Evolutionary conservation across 2,113 vertebrate species (phyloP).

Genomic region (human): GRCh38 chr2:14532501-14533000

Average conservation of each 20-base stretch:
- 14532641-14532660: not conserved
- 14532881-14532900: not conserved
- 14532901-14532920: not conserved
- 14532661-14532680: not conserved
- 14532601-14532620: not conserved
- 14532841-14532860: not conserved
- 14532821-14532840: not conserved
- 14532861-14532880: not conserved
- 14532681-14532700: not conserved
- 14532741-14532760: not conserved
- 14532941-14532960: not conserved
- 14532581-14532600: not conserved
- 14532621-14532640: not conserved
- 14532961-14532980: not conserved
- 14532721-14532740: not conserved
- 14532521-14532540: not conserved
- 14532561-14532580: not conserved
- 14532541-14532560: not conserved
- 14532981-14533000: not conserved
- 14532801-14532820: not conserved
- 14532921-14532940: not conserved
- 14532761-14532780: not conserved
- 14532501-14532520: not conserved
- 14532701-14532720: conserved; percentile 1
- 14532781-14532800: not conserved